Conservation (phyloP, 2,797 vertebrate species). For the Tragelaphus oryx region DNA sequence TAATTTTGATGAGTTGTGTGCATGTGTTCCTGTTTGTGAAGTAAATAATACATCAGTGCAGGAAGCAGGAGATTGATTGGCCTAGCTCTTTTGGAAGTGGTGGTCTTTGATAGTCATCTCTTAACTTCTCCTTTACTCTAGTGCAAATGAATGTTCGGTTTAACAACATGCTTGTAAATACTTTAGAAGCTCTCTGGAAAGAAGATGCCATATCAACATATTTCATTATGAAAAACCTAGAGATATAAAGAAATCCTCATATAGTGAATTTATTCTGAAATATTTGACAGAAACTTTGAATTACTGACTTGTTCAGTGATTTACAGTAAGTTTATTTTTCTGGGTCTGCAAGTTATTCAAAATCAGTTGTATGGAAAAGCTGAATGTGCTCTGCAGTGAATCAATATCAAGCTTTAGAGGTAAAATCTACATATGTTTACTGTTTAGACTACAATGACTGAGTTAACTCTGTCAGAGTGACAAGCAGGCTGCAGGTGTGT, state of each 20-base stretch:
- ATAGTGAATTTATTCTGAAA: slow-evolving; percentile 15
- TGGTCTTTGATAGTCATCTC: neutral
- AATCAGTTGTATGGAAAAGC: neutral
- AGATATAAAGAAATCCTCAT: slow-evolving; percentile 14
- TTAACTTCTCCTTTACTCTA: neutral
- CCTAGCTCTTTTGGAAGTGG: neutral
- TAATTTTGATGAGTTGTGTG: neutral
- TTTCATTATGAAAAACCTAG: slow-evolving; percentile 26
- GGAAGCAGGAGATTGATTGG: neutral
- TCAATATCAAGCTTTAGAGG: neutral
- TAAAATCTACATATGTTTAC: neutral
- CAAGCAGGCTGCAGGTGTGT: neutral
- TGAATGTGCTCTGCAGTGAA: neutral
- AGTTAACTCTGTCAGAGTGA: neutral
- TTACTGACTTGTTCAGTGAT: neutral
- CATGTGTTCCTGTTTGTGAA: neutral
- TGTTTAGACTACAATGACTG: neutral
- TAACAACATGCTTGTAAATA: slow-evolving; percentile 28
- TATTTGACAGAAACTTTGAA: neutral
- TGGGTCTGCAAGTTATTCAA: neutral
- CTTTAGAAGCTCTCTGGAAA: slow-evolving; percentile 15
- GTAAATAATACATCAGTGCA: neutral
- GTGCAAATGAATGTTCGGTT: neutral
- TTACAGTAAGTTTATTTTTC: neutral
- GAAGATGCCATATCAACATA: neutral